Percentiles rank a stretch among this genome's conserved stretches.
Evolutionary conservation across 2,797 vertebrate genomes (phyloP).

Genomic region (Micromesistius poutassou): DNA sequence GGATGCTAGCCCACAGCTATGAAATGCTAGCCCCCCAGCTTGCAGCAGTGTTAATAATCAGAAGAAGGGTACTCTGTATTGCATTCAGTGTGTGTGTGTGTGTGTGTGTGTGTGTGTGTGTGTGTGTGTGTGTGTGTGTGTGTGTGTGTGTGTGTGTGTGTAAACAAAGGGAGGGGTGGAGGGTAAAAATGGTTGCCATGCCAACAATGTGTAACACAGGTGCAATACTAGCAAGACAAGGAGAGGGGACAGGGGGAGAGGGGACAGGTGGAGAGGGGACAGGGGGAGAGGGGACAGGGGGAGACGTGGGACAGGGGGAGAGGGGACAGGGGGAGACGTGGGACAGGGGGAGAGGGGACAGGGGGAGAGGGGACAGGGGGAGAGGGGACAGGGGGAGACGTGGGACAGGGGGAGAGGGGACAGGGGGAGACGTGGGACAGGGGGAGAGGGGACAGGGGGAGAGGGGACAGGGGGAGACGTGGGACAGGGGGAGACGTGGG

Average conservation of each 20-base stretch:
- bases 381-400: not conserved
- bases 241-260: not conserved
- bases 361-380: no score
- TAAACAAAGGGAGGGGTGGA: not conserved
- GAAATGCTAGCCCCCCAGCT: not conserved
- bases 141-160: slow-evolving; percentile 1
- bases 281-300: not conserved
- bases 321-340: not conserved
- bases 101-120: not conserved
- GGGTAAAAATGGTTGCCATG: not conserved
- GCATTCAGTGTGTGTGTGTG: not conserved
- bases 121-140: no score
- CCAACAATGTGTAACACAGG: not conserved
- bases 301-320: not conserved
- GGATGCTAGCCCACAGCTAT: slow-evolving; percentile 31
- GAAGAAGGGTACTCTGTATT: not conserved
- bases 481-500: not conserved
- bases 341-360: not conserved
- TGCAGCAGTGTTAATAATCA: not conserved
- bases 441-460: no score
- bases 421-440: not conserved
- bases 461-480: not conserved
- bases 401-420: not conserved
- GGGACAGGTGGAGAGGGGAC: no score
- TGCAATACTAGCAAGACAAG: not conserved